These are phyloP conservation scores for Pteronura brasiliensis DNA, from an alignment of 2,113 vertebrate genomes.

Conservation along the genomic window DNA sequence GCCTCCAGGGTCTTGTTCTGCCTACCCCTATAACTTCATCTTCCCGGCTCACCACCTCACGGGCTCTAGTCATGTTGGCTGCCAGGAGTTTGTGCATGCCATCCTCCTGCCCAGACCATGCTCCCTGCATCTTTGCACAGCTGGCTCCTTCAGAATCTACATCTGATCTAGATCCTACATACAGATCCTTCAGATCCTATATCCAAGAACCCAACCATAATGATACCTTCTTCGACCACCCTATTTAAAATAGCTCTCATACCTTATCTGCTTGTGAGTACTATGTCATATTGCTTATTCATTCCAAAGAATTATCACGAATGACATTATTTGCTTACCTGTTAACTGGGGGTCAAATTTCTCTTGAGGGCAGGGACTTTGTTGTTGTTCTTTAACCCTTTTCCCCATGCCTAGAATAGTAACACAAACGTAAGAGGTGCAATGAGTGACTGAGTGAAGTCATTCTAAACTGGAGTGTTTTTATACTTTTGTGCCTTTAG, in stretches of 20 bases:
- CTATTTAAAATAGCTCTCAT: not conserved
- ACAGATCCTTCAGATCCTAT: not conserved
- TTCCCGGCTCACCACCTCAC: not conserved
- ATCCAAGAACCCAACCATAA: not conserved
- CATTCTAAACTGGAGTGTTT: not conserved
- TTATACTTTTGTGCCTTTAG: not conserved
- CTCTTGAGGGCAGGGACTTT: not conserved
- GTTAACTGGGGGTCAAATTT: not conserved
- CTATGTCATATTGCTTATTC: not conserved
- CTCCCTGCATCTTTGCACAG: not conserved
- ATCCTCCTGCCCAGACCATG: not conserved
- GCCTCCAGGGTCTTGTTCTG: not conserved
- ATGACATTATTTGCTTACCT: not conserved
- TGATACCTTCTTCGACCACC: not conserved
- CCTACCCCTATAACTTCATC: not conserved
- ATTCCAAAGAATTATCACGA: not conserved
- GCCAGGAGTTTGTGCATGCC: not conserved
- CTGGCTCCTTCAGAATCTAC: not conserved
- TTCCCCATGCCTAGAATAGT: not conserved
- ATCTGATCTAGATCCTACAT: too few species aligned
- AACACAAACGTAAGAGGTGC: not conserved
- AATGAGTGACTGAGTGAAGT: not conserved
- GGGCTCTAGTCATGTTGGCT: not conserved
- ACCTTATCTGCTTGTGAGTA: not conserved
- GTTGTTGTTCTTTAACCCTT: not conserved